Evolutionary conservation across 1,140 invertebrate species (phyloP), one percentile per base, ranked within the genome.

Genomic region (Oedothorax gibbosus): DNA sequence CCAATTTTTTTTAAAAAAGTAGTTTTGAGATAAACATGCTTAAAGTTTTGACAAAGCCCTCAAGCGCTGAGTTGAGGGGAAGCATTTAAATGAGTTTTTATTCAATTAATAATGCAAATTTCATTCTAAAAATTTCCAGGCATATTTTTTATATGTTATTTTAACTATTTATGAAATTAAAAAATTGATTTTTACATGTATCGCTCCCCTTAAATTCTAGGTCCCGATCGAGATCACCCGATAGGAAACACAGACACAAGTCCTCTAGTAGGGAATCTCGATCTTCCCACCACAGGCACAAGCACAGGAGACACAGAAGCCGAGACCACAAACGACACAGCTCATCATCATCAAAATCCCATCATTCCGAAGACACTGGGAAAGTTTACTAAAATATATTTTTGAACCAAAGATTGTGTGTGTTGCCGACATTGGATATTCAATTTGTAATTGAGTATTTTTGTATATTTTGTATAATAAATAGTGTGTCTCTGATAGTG

Each of bases 391-490:
- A 35, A 5, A 35, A 35, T 35, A 35, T 5, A 2, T 35, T 35
- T 35, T 35, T 35, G 35, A 35, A 35, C 35, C 35, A 35, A 35
- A 35, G 35, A 35, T 35, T 35, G 57, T 60, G 18, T 49, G 11
- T 68, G 21, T 15, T 68, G 66, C 20, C 15, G 20, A 20, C 21
- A 21, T 35, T 18, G 50, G 10, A 68, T 21, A 15, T 68, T 21
- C 7, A 21, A 65, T 68, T 35, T 68, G 66, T 68, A 49, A 68
- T 68, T n/a, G 50, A 7, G 11, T 72, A 72, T 14, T 18, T 73
- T 73, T 73, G 71, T 73, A 73, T 18, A 73, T 73, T 73, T 73
- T 73, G 71, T 73, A 35, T 73, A 57, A 73, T 49, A 51, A 66
- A 66, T n/a, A 66, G 11, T 20, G 21, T 66, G 12, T 11, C 57